Conservation (phyloP, 1,140 invertebrate genomes). For the Scaptomyza pallida region DNA sequence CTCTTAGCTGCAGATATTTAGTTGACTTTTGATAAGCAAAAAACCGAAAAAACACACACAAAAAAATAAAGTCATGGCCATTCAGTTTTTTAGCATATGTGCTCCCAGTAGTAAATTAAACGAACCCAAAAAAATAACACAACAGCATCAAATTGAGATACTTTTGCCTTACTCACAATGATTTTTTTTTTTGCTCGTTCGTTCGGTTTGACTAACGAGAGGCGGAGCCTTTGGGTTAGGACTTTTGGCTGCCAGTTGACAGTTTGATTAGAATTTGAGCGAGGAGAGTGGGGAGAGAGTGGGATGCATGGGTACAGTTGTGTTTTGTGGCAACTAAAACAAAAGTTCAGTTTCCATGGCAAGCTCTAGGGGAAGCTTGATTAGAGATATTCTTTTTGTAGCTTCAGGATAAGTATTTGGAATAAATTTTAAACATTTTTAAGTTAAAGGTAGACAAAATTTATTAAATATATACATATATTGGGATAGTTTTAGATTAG, state of each 20-base stretch:
- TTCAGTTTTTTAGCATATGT: constrained; percentile 72
- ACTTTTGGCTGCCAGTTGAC: constrained; percentile 34
- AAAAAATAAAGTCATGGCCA: constrained; percentile 52
- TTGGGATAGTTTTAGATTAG: no score
- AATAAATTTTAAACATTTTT: neutral
- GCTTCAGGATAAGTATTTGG: neutral
- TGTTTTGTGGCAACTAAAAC: constrained; percentile 31
- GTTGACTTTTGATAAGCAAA: constrained; percentile 59
- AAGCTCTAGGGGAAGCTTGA: constrained; percentile 23
- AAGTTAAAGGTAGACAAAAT: neutral
- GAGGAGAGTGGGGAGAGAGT: neutral
- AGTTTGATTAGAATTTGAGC: constrained; percentile 54
- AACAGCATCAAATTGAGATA: constrained; percentile 55
- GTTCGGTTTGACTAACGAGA: constrained; percentile 30
- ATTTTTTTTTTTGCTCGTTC: neutral
- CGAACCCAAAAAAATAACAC: constrained; percentile 4
- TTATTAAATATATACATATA: no score
- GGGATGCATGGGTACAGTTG: constrained; percentile 26
- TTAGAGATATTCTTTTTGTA: constrained; percentile 6
- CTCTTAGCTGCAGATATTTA: constrained; percentile 73
- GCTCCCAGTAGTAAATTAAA: constrained; percentile 54
- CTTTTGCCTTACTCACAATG: constrained; percentile 32
- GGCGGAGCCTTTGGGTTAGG: constrained; percentile 35
- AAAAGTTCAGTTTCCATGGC: constrained; percentile 6
- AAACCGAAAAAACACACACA: constrained; percentile 12